These are phyloP conservation scores for Pararge aegeria DNA, from an alignment of 1,140 invertebrate genomes.

Conservation along the genomic window DNA sequence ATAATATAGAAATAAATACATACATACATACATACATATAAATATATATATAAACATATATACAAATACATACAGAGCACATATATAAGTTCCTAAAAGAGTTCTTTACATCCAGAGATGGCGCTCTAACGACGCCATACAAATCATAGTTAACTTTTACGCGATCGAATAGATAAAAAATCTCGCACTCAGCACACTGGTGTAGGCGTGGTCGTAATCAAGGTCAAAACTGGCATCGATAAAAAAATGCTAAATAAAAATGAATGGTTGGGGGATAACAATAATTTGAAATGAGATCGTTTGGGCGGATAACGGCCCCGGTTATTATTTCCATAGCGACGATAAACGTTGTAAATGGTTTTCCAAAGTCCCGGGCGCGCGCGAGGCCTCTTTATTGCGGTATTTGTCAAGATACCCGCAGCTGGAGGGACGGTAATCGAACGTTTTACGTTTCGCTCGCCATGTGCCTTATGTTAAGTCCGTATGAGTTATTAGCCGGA, in stretches of 20 bases:
- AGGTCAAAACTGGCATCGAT: not conserved
- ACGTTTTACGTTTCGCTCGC: slow-evolving; percentile 66
- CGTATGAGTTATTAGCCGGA: not conserved
- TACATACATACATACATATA: too few relatives aligned
- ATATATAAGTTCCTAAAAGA: too few relatives aligned
- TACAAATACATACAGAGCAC: too few relatives aligned
- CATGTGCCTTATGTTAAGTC: slow-evolving; percentile 49
- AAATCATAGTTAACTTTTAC: too few relatives aligned
- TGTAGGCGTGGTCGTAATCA: too few relatives aligned
- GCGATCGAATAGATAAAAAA: too few relatives aligned
- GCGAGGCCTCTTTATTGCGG: slow-evolving; percentile 71
- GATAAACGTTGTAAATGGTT: slow-evolving; percentile 78
- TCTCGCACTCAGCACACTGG: too few relatives aligned
- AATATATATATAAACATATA: too few relatives aligned
- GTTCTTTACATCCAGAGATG: too few relatives aligned
- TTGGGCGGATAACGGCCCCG: slow-evolving; percentile 73
- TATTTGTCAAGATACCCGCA: slow-evolving; percentile 75
- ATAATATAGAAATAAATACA: too few relatives aligned
- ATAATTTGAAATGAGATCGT: slow-evolving; percentile 77
- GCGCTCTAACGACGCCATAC: too few relatives aligned
- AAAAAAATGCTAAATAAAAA: slow-evolving; percentile 52
- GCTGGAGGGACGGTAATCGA: slow-evolving; percentile 68
- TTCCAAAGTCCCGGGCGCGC: slow-evolving; percentile 67
- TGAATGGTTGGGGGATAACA: slow-evolving; percentile 66
- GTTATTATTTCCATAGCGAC: slow-evolving; percentile 76